These are phyloP conservation scores for Saguinus midas DNA, from an alignment of 2,113 vertebrate genomes.

Conservation along the genomic window DNA sequence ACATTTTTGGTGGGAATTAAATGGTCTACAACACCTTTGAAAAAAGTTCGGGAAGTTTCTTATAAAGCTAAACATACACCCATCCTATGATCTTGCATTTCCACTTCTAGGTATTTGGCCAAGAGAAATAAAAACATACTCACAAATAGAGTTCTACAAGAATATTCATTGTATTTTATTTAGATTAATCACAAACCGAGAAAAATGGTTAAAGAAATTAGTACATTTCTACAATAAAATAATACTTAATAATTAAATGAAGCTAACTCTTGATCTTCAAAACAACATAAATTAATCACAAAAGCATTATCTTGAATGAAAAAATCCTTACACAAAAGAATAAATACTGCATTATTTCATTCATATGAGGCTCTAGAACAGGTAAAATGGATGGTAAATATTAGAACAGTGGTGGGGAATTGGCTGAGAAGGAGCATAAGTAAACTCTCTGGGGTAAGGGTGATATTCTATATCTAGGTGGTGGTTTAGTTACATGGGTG, in stretches of 20 bases:
- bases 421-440: not conserved
- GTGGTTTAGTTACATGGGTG: not conserved
- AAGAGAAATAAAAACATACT: not conserved
- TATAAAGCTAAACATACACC: constrained; percentile 24
- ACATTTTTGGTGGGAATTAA: not conserved
- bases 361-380: not conserved
- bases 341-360: not conserved
- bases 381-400: not conserved
- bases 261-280: not conserved
- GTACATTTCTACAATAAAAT: not conserved
- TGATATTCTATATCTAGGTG: not conserved
- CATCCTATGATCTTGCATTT: not conserved
- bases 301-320: not conserved
- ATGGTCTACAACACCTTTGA: not conserved
- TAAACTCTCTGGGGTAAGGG: not conserved
- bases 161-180: not conserved
- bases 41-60: constrained; percentile 1
- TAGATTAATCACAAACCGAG: constrained; percentile 12
- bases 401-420: not conserved
- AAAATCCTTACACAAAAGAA: not conserved
- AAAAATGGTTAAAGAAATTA: constrained; percentile 23
- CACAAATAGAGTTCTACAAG: not conserved
- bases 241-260: not conserved
- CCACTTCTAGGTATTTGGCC: constrained; percentile 26
- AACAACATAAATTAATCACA: not conserved